Base-by-base conservation (phyloP, 2,113 vertebrate species). In the Lepidothrix coronata region DNA sequence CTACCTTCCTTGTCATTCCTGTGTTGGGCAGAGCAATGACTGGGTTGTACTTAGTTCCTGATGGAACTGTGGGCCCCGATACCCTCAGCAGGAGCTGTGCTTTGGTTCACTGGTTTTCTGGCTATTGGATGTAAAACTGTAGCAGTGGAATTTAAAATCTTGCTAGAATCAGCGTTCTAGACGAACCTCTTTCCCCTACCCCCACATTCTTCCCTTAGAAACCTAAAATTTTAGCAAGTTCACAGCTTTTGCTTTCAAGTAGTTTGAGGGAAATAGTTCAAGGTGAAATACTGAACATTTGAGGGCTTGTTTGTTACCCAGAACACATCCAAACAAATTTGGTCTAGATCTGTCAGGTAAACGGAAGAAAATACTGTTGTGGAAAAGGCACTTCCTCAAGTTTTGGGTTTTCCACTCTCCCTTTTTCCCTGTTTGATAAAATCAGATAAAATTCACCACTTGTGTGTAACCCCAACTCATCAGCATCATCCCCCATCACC, bases 401-500 rank as follows among this genome's bases (percentile, higher is more conserved):
- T 55, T 49, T 49, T 46, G 31, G 15, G 6, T 20, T 81, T 54
- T 35, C 5, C 4, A 17, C 15, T 4, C 13, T 6, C 1, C 3
- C 13, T 30, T 43, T 66, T 3, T 25, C 12, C 6, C 6, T 9
- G 14, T 87, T 80, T 66, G 14, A 27, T 33, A 35, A 67, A 91
- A 62, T 2, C 24, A 48, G 28, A 68, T 28, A 52, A 52, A 52
- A 13, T 30, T 83, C 12, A 57, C 11, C 8, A 11, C 10, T 81
- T 1, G 0, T 49, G 31, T 62, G 20, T 13, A 8, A 18, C 9
- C 28, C 19, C 1, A 20, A 19, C 13, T 9, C 3, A 1, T 25
- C 8, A n/a, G n/a, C n/a, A 1, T 33, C 30, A n/a, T 30, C 16
- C 10, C 17, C 23, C 28, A 0, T 19, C 8, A 25, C 9, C 46